These are phyloP conservation scores for Noctilio leporinus DNA, from an alignment of 2,113 vertebrate species.

Conservation along the genomic window DNA sequence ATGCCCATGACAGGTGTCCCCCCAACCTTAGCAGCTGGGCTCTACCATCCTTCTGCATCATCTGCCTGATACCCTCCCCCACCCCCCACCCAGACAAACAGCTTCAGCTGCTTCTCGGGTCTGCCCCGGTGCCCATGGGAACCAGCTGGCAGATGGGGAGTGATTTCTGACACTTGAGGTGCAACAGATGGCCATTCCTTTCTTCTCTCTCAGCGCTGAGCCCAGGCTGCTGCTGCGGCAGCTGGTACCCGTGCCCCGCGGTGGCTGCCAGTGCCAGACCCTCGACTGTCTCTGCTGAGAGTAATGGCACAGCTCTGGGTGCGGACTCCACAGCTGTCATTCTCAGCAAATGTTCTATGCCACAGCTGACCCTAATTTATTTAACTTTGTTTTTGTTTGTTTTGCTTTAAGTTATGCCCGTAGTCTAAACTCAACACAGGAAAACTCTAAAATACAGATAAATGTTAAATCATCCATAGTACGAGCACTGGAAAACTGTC, in stretches of 20 bases:
- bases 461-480: not conserved
- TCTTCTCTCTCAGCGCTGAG: not conserved
- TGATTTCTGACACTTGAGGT: not conserved
- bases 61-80: not conserved
- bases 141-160: not conserved
- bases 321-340: accelerated
- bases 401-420: not conserved
- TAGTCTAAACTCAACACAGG: not conserved
- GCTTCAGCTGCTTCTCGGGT: not conserved
- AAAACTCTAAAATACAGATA: not conserved
- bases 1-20: not conserved
- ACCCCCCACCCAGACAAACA: not conserved
- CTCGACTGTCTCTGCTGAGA: not conserved
- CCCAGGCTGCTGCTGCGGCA: not conserved
- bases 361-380: not conserved
- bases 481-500: not conserved
- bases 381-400: not conserved
- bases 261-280: not conserved
- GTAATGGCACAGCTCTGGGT: not conserved
- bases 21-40: not conserved
- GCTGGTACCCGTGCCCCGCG: not conserved
- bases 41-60: not conserved
- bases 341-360: not conserved
- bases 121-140: not conserved
- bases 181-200: not conserved